A percentile compares a stretch with the other conserved stretches of the same genome.
Evolutionary conservation across 1,140 invertebrate genomes (phyloP).

Genomic region (Sycophila sp.): DNA sequence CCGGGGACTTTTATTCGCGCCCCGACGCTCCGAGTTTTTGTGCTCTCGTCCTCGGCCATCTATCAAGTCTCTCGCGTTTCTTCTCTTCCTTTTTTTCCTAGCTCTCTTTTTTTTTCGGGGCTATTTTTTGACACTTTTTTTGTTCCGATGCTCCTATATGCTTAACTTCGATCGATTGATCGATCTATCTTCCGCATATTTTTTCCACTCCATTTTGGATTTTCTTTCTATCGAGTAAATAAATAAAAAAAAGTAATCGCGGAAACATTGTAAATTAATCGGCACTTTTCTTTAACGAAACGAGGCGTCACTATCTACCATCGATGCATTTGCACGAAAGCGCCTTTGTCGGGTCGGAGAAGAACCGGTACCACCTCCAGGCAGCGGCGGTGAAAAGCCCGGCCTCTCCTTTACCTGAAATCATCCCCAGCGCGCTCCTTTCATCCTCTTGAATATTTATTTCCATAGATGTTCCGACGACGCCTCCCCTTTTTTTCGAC

Average conservation of each 20-base stretch:
- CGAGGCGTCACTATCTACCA: too few relatives aligned
- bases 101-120: background rate
- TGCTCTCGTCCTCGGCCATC: slow-evolving; percentile 9
- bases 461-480: background rate
- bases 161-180: background rate
- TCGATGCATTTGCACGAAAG: slow-evolving; percentile 64
- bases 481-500: too few relatives aligned
- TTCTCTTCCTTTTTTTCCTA: background rate
- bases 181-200: background rate
- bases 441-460: slow-evolving; percentile 13
- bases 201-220: background rate
- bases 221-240: background rate
- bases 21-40: slow-evolving; percentile 18
- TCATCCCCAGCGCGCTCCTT: slow-evolving; percentile 46
- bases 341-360: slow-evolving; percentile 62
- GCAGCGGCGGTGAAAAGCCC: slow-evolving; percentile 27
- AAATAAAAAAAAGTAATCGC: too few relatives aligned
- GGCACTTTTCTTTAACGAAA: too few relatives aligned
- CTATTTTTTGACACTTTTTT: background rate
- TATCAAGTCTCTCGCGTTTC: slow-evolving; percentile 27
- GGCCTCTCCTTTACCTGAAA: slow-evolving; percentile 55
- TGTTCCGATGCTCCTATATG: background rate
- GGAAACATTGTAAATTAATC: too few relatives aligned
- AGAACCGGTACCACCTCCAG: slow-evolving; percentile 53
- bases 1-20: slow-evolving; percentile 32